Conservation (phyloP, 1,140 invertebrate genomes). For the Hesperophylax magnus region DNA sequence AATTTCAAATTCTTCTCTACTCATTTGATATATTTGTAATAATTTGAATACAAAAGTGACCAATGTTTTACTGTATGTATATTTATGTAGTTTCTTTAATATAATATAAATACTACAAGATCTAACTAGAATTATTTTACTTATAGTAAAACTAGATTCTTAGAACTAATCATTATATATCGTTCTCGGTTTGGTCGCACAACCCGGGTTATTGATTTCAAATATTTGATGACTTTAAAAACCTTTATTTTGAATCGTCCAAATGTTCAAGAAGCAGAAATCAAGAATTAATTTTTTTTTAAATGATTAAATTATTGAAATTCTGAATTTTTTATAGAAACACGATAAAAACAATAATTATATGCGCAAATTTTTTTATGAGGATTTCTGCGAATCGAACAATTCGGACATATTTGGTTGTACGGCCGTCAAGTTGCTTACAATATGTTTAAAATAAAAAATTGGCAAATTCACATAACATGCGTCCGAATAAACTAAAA, state of each 20-base stretch:
- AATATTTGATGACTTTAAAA: slow-evolving; percentile 39
- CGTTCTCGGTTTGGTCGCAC: slow-evolving; percentile 30
- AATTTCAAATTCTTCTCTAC: background rate
- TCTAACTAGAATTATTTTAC: slow-evolving; percentile 58
- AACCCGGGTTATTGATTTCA: slow-evolving; percentile 39
- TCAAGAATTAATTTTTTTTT: slow-evolving; percentile 13
- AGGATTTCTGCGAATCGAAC: slow-evolving; percentile 57
- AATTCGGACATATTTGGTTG: slow-evolving; percentile 35
- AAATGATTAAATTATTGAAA: slow-evolving; percentile 15
- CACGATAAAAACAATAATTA: slow-evolving; percentile 35
- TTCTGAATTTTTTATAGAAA: slow-evolving; percentile 32
- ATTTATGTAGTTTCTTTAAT: slow-evolving; percentile 36
- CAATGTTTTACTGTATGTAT: slow-evolving; percentile 13
- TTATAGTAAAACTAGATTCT: slow-evolving; percentile 56
- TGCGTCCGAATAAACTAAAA: slow-evolving; percentile 5
- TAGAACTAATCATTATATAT: slow-evolving; percentile 51
- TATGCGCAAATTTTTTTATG: slow-evolving; percentile 4
- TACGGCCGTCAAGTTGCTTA: slow-evolving; percentile 4
- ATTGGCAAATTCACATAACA: slow-evolving; percentile 35
- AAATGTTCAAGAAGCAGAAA: slow-evolving; percentile 58
- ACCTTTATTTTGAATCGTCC: slow-evolving; percentile 37
- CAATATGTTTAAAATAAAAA: slow-evolving; percentile 10
- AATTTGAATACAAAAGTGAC: slow-evolving; percentile 20
- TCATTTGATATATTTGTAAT: background rate
- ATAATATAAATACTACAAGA: slow-evolving; percentile 58